Percentiles rank a stretch among this genome's conserved stretches.
Conservation (phyloP, 2,113 vertebrate species). For the Chauna torquata region DNA sequence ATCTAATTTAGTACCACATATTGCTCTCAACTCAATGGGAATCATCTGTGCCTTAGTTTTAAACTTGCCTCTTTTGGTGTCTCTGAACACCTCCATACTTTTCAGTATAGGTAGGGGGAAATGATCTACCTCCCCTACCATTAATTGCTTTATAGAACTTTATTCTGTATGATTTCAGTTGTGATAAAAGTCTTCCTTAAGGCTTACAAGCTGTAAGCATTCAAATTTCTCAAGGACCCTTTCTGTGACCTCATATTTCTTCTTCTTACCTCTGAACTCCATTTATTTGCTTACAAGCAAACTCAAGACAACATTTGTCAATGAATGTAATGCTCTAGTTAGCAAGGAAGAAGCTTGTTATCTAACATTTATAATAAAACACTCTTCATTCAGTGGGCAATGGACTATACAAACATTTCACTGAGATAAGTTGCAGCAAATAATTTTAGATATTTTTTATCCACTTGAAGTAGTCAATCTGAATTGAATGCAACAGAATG, state of each 20-base stretch:
- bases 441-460: conserved; percentile 20
- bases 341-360: conserved; percentile 37
- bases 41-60: background rate
- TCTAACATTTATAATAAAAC: conserved; percentile 30
- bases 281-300: conserved; percentile 19
- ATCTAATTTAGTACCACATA: background rate
- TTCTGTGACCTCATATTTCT: background rate
- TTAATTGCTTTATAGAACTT: background rate
- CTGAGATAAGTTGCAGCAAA: conserved; percentile 34
- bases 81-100: background rate
- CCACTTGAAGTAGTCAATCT: background rate
- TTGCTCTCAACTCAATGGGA: background rate
- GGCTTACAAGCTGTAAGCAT: background rate
- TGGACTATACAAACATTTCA: conserved; percentile 7
- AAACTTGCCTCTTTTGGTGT: background rate
- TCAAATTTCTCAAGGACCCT: background rate
- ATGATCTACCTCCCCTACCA: background rate
- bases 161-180: background rate
- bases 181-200: background rate
- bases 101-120: background rate
- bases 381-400: background rate
- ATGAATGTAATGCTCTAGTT: conserved; percentile 48
- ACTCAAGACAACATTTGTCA: conserved; percentile 1
- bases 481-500: background rate
- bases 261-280: background rate